Base-by-base conservation (phyloP, 2,888 invertebrate genomes). In the Siphlonurus alternatus region DNA sequence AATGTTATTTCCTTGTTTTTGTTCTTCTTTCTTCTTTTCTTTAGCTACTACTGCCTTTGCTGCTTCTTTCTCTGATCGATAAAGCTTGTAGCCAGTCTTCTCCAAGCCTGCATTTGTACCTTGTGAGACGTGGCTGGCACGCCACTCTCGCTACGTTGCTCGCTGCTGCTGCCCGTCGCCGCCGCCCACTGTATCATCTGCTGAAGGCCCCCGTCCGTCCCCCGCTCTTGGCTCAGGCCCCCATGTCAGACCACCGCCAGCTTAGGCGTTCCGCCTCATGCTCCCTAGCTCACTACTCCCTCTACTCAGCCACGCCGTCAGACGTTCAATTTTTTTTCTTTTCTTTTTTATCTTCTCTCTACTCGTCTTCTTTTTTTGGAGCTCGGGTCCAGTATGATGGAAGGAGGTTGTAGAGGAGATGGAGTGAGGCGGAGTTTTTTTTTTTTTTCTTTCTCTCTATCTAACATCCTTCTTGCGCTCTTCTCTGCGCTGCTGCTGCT, bases 91-190 rank as follows among this genome's bases (percentile, higher is more conserved):
- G 38, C 15, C n/a, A n/a, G n/a, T n/a, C n/a, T n/a, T n/a, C 53
- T 53, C 53, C 51, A 23, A 62, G 62, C 63, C 25, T 24, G 24
- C 63, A 56, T 63, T 54, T 56, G 56, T 54, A 63, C 56, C 56
- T 25, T 63, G 23, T 25, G 25, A 63, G 56, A 63, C 7, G n/a
- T 20, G 24, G 23, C 20, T 59, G 23, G 19, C 10, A 19, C 22
- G 5, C 22, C 22, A 54, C 7, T 10, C 20, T 10, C 5, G 56
- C 19, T 22, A 15, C n/a, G 53, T 15, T 10, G 53, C n/a, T 56
- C 7, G 19, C 19, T 56, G 22, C 5, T 22, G 38, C 38, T 38
- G 38, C 24, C 23, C 5, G 19, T 1, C 20, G 20, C 25, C 60
- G 23, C 23, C 60, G 60, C 18, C 2, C 15, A 25, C 63, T 63